Evolutionary conservation across 2,888 invertebrate genomes (phyloP).

Genomic region (Brachyopa scutellaris): DNA sequence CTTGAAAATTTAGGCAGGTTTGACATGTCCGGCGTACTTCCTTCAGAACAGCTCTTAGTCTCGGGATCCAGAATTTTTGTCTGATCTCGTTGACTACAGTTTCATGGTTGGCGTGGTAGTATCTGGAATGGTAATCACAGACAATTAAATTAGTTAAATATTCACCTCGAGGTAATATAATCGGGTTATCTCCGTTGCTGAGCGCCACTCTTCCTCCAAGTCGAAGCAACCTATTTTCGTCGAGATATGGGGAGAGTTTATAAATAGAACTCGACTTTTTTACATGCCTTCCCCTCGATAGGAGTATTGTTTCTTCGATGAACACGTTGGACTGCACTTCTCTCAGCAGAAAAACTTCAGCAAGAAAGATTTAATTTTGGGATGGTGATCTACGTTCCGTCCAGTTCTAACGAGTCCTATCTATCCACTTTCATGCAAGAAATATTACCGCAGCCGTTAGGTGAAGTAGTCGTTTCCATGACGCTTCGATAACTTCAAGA

Average conservation of each 20-base stretch:
- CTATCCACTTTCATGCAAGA: not conserved
- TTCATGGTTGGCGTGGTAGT: not conserved
- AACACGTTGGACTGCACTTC: not conserved
- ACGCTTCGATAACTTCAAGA: slow-evolving; percentile 8
- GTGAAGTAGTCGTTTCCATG: not conserved
- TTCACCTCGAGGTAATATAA: not conserved
- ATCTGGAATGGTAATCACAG: not conserved
- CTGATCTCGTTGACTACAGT: not conserved
- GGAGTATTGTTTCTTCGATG: not conserved
- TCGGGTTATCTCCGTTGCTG: not conserved
- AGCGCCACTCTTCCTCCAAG: not conserved
- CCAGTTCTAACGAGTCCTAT: too few species aligned
- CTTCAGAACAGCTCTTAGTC: not conserved
- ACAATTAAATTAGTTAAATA: not conserved
- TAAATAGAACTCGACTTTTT: not conserved
- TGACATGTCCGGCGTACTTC: not conserved
- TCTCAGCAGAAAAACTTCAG: not conserved
- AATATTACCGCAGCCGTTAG: not conserved
- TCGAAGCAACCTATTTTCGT: not conserved
- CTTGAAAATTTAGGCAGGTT: not conserved
- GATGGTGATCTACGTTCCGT: not conserved
- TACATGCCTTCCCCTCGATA: not conserved
- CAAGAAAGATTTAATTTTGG: not conserved
- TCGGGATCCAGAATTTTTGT: not conserved
- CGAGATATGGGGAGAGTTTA: not conserved